Evolutionary conservation across 1,140 invertebrate genomes (phyloP).

Genomic region (Aphelinus atriplicis): DNA sequence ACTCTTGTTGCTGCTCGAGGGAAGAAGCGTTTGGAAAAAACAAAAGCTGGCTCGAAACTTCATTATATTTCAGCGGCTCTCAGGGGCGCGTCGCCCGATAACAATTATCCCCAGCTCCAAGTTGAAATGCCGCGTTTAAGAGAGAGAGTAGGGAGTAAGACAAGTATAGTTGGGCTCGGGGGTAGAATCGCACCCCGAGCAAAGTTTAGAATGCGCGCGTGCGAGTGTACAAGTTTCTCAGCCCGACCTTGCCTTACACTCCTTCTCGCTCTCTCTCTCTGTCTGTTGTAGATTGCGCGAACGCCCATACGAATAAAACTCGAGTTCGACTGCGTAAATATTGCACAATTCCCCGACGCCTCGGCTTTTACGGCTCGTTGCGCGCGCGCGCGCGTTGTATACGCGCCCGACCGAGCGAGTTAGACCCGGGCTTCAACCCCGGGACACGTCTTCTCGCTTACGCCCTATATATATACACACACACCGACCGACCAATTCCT

Average conservation of each 20-base stretch:
- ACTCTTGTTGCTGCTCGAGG: too few species aligned
- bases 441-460: too few species aligned
- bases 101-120: constrained; percentile 4
- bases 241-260: constrained; percentile 13
- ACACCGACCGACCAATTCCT: too few species aligned
- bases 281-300: neutral
- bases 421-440: too few species aligned
- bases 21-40: too few species aligned
- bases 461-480: too few species aligned
- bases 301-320: constrained; percentile 37
- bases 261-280: neutral
- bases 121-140: neutral
- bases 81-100: neutral
- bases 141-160: neutral
- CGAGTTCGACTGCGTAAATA: constrained; percentile 48
- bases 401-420: too few species aligned
- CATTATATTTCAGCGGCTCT: constrained; percentile 3
- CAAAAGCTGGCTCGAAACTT: too few species aligned
- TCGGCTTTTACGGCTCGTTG: too few species aligned
- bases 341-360: constrained; percentile 39
- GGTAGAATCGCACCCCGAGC: neutral
- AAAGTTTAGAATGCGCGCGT: constrained; percentile 20
- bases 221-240: constrained; percentile 12
- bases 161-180: neutral
- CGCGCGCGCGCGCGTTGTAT: too few species aligned